Evolutionary conservation across 2,888 invertebrate species (phyloP).

Genomic region (Eubasilissa splendida): DNA sequence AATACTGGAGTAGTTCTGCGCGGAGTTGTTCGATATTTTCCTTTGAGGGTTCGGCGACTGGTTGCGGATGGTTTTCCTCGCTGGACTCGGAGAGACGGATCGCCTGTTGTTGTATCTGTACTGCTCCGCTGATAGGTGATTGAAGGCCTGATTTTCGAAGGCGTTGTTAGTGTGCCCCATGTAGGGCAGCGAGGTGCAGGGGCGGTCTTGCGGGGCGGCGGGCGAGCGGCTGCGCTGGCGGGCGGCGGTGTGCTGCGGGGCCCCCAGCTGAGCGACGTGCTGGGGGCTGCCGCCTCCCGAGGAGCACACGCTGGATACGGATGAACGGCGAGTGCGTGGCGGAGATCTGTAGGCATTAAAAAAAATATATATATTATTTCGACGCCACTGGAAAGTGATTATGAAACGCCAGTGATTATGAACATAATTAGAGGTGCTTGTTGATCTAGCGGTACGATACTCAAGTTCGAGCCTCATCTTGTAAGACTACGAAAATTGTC

Average conservation of each 20-base stretch:
- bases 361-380: not conserved
- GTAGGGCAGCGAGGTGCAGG: conserved; percentile 53
- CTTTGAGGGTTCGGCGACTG: conserved; percentile 53
- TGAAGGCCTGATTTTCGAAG: conserved; percentile 57
- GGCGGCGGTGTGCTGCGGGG: conserved; percentile 60
- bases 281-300: conserved; percentile 62
- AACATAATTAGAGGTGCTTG: no score
- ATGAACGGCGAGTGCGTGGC: conserved; percentile 69
- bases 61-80: conserved; percentile 43
- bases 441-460: no score
- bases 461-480: no score
- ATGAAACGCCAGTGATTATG: no score
- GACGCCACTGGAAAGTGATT: no score
- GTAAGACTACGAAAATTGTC: no score
- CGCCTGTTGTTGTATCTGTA: conserved; percentile 58
- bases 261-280: conserved; percentile 59
- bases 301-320: conserved; percentile 68
- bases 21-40: conserved; percentile 41
- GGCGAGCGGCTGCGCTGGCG: conserved; percentile 57
- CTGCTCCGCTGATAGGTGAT: conserved; percentile 56
- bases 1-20: conserved; percentile 19
- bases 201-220: conserved; percentile 43
- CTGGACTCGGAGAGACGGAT: conserved; percentile 62
- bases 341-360: conserved; percentile 65
- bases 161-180: conserved; percentile 55